phyloP scores from a whole-genome alignment of 2,113 vertebrate species.

The Turnix velox region DNA sequence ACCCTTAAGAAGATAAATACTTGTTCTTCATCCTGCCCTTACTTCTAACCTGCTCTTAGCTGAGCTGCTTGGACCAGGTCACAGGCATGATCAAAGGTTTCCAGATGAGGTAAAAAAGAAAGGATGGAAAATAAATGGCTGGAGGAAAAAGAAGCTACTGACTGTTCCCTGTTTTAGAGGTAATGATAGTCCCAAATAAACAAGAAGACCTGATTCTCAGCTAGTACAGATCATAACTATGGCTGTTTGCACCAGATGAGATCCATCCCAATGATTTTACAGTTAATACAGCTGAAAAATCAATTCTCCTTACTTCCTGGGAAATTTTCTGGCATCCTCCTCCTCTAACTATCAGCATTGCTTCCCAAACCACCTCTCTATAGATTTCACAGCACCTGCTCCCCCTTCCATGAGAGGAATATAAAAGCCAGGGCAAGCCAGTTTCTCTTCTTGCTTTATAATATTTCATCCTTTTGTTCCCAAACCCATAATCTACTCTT shows the following conservation, averaged over 20 bases:
- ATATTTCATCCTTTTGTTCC: background rate
- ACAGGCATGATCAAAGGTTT: background rate
- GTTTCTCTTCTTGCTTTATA: background rate
- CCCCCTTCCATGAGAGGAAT: background rate
- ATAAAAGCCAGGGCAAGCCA: background rate
- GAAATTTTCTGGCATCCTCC: slow-evolving; percentile 13
- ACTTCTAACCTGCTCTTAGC: background rate
- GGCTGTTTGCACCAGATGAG: background rate
- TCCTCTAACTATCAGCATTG: background rate
- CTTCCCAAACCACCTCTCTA: background rate
- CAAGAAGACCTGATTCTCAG: background rate
- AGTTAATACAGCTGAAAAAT: slow-evolving; percentile 16
- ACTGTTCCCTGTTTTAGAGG: background rate
- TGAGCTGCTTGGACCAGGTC: background rate
- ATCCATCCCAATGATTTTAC: background rate
- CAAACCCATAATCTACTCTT: background rate
- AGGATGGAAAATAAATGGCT: background rate
- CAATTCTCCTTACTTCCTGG: slow-evolving; percentile 14
- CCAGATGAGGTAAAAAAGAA: background rate
- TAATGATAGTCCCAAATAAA: background rate
- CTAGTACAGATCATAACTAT: background rate
- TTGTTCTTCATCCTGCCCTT: background rate
- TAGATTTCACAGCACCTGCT: background rate
- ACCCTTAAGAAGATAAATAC: background rate
- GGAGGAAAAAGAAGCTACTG: background rate